Evolutionary conservation across 2,797 vertebrate genomes (phyloP), one percentile per base, ranked within the genome.

Genomic region (Fratercula arctica): DNA sequence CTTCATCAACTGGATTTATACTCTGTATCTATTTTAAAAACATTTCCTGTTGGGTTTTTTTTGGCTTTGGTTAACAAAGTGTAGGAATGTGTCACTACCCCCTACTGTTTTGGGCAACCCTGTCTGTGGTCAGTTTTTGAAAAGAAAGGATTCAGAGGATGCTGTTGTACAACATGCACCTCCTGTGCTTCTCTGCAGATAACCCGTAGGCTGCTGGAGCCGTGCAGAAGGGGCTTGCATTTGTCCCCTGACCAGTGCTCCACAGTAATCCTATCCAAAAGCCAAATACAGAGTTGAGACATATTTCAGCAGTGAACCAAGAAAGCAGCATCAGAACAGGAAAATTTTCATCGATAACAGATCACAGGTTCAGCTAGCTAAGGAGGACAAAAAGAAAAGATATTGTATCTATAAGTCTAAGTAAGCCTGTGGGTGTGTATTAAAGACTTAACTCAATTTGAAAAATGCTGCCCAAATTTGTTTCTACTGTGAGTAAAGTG

Each of bases 351-450:
- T 95, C 3, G 33, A 85, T 95, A 97, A 73, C 51, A 78, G 89
- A 63, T 93, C 75, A 66, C 24, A 29, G 51, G 70, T 76, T 93
- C 70, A 70, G 80, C 89, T 68, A 76, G 73, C 89, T 87, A 84
- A 94, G 66, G 66, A 95, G 54, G 54, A 50, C 2, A 9, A 92
- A 89, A 87, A 72, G 46, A 92, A 77, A 95, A 94, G 92, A 94
- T 96, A 96, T 76, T 97, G 73, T 94, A 84, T 96, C 93, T 96
- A 51, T 96, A 97, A 96, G 89, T 97, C 81, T 97, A 94, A 96
- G 90, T 91, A 90, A 96, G 90, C 92, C 90, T 95, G 87, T 92
- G 87, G 87, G 93, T 93, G 50, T 89, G 85, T 93, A 92, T 96
- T 96, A 95, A 91, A 88, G 85, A 85, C 75, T 95, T 97, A 94